phyloP scores from a whole-genome alignment of 1,140 invertebrate species.

The Drosophila ambigua region DNA sequence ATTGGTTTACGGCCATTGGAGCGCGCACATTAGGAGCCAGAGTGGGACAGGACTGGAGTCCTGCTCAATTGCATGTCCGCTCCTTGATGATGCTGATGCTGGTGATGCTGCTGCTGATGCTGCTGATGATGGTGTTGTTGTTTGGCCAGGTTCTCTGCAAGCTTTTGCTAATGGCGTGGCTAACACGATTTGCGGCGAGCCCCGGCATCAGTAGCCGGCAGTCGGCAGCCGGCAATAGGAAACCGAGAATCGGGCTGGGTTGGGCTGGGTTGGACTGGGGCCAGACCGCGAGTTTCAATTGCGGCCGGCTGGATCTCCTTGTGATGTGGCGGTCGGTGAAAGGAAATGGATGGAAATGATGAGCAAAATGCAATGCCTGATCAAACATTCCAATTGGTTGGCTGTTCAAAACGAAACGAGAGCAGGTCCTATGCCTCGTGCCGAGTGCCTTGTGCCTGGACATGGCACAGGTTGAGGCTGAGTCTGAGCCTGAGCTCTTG shows the following conservation, averaged over 20 bases:
- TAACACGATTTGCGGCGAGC: slow-evolving; percentile 73
- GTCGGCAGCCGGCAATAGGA: slow-evolving; percentile 14
- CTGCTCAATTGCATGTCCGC: slow-evolving; percentile 31
- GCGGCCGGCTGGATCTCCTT: slow-evolving; percentile 27
- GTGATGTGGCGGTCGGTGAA: neutral
- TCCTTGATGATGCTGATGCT: neutral
- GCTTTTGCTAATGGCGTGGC: slow-evolving; percentile 80
- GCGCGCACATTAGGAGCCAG: slow-evolving; percentile 60
- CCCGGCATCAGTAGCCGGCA: slow-evolving; percentile 16
- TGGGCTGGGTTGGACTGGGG: no score
- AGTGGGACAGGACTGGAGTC: slow-evolving; percentile 2
- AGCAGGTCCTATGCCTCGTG: neutral
- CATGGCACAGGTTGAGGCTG: no score
- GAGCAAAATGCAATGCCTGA: slow-evolving; percentile 72
- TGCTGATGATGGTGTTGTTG: slow-evolving; percentile 41
- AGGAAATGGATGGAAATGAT: slow-evolving; percentile 40
- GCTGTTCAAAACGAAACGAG: slow-evolving; percentile 1
- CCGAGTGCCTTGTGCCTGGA: slow-evolving; percentile 5
- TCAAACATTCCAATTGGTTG: slow-evolving; percentile 76
- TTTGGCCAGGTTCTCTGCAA: slow-evolving; percentile 46
- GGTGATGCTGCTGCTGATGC: neutral
- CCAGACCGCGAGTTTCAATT: slow-evolving; percentile 49
- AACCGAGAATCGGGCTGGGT: neutral
- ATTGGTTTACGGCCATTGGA: slow-evolving; percentile 77
- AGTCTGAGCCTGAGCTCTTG: no score